Evolutionary conservation across 2,888 invertebrate genomes (phyloP), one percentile per base, ranked within the genome.

Genomic region (Venusia cambrica): DNA sequence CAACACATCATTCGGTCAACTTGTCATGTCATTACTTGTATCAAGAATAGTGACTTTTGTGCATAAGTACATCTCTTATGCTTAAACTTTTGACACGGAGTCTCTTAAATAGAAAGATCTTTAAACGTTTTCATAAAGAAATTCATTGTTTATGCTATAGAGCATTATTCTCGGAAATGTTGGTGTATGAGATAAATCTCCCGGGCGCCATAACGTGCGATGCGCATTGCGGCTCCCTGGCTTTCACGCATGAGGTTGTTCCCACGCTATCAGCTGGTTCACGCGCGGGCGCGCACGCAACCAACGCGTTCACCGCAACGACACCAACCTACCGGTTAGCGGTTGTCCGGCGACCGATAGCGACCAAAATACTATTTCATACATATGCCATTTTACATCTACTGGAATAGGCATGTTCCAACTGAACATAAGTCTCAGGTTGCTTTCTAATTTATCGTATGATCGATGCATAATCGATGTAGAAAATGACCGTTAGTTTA

Each of bases 201-300:
- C 21, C 7, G 12, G 43, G 46, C 45, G 45, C 41, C 51, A 51
- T 54, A 51, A 32, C 29, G 46, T 36, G 47, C 46, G 39, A 43
- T 43, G 45, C 45, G 28, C 32, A 48, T 22, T 48, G 49, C 39
- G 44, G 48, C 44, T 43, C 28, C 22, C 43, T 48, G 39, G 38
- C 39, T 41, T 65, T 62, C 57, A 65, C 58, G 60, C 62, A 68
- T 65, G 66, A 69, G 67, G 70, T 67, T 62, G 58, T 81, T 83
- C 83, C 76, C 83, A 84, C 84, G 77, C 63, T 69, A 79, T 80
- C 79, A 78, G 76, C 73, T 77, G 73, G 75, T 72, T 73, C 62
- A 78, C 73, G 83, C 74, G 60, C 57, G 73, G 67, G 66, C 66
- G 75, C 72, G 56, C 64, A 52, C 54, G 62, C 49, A 61, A n/a